These are phyloP conservation scores for Pseudotriccus pelzelni DNA, from an alignment of 2,797 vertebrate genomes.

Conservation along the genomic window DNA sequence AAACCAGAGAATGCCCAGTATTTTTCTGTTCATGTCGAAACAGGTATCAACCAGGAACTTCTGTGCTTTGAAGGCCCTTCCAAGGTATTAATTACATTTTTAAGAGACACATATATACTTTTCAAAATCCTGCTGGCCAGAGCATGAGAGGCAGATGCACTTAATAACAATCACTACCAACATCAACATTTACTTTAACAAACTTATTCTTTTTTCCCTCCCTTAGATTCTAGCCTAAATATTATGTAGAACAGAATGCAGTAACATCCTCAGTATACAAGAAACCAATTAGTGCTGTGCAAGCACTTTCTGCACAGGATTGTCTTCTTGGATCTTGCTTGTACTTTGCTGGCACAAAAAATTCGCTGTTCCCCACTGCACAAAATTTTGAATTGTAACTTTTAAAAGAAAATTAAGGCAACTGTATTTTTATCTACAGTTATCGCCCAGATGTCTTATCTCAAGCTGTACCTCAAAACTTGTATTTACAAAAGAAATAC, in stretches of 20 bases:
- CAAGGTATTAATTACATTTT: not conserved
- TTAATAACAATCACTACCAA: not conserved
- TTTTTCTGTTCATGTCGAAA: not conserved
- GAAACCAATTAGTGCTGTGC: not conserved
- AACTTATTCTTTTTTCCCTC: rapidly evolving
- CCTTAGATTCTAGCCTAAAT: not conserved
- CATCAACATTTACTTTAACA: not conserved
- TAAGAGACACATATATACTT: not conserved
- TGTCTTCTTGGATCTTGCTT: not conserved
- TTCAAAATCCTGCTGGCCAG: not conserved
- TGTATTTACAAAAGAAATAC: not conserved
- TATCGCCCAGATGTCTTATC: not conserved
- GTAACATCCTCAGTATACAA: not conserved
- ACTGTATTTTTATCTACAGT: not conserved
- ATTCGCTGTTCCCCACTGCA: not conserved
- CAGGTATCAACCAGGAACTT: not conserved
- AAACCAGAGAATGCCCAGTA: not conserved
- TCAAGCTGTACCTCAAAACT: conserved; percentile 20
- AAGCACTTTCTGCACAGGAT: not conserved
- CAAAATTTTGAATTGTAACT: not conserved
- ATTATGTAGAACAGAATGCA: not conserved
- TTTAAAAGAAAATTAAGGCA: not conserved
- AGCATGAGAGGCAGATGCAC: not conserved
- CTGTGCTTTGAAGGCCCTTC: not conserved
- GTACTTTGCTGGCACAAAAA: not conserved